phyloP scores from a whole-genome alignment of 2,888 invertebrate genomes.

The Latrodectus elegans region DNA sequence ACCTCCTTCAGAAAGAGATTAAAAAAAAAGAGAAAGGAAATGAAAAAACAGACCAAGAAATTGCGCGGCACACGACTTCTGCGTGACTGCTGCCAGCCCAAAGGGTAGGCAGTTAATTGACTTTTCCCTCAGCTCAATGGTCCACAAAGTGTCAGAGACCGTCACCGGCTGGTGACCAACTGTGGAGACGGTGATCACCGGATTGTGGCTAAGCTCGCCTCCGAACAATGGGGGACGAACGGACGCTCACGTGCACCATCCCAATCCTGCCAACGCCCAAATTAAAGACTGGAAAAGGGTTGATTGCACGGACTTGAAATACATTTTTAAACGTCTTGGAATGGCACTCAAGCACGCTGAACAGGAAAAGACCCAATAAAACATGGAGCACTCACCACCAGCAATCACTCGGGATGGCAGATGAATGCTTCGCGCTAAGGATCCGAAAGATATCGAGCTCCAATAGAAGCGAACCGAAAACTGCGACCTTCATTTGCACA shows the following conservation, averaged over 20 bases:
- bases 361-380: too few species aligned
- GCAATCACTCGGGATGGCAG: neutral
- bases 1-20: neutral
- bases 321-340: slow-evolving; percentile 2
- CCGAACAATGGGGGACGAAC: slow-evolving; percentile 56
- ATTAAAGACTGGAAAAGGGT: slow-evolving; percentile 10
- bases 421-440: neutral
- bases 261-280: slow-evolving; percentile 19
- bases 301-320: slow-evolving; percentile 1
- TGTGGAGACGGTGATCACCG: slow-evolving; percentile 63
- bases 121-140: slow-evolving; percentile 55
- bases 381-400: too few species aligned
- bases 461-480: too few species aligned
- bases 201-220: slow-evolving; percentile 64
- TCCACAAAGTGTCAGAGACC: slow-evolving; percentile 69
- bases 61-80: slow-evolving; percentile 19
- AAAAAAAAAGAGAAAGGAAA: neutral
- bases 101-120: slow-evolving; percentile 44
- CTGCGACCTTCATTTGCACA: too few species aligned
- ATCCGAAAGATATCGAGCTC: too few species aligned
- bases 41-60: neutral
- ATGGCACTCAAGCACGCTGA: too few species aligned
- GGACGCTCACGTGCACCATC: slow-evolving; percentile 43
- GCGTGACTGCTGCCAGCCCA: slow-evolving; percentile 43
- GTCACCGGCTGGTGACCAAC: slow-evolving; percentile 65